phyloP scores from a whole-genome alignment of 1,140 invertebrate species.

The Druon quercuslanigerum region DNA sequence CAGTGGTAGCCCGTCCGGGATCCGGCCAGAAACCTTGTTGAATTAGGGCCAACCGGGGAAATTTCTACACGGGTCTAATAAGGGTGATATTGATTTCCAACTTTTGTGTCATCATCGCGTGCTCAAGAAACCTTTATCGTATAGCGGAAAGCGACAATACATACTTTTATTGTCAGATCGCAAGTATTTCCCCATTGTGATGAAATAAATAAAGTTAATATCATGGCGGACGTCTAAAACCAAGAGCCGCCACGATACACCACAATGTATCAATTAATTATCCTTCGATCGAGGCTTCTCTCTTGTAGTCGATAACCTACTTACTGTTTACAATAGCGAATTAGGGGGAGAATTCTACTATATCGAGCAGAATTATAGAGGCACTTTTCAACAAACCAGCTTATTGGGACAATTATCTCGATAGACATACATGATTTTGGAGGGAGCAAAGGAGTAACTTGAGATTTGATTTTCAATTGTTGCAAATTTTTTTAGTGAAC shows the following conservation, averaged over 20 bases:
- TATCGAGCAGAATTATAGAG: neutral
- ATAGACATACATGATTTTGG: neutral
- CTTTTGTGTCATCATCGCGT: constrained; percentile 55
- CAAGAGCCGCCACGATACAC: neutral
- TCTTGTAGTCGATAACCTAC: constrained; percentile 9
- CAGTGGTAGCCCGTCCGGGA: too few species aligned
- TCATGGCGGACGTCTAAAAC: neutral
- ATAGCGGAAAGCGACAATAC: too few species aligned
- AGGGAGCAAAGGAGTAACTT: neutral
- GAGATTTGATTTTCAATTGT: neutral
- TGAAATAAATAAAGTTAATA: too few species aligned
- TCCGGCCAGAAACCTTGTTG: too few species aligned
- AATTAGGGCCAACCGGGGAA: too few species aligned
- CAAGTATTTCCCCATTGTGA: too few species aligned
- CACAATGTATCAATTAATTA: constrained; percentile 9
- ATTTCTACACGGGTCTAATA: too few species aligned
- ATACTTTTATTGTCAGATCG: too few species aligned
- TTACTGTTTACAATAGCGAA: constrained; percentile 31
- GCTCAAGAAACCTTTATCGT: constrained; percentile 50
- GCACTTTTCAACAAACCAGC: neutral
- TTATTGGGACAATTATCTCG: neutral
- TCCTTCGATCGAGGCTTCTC: neutral
- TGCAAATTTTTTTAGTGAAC: neutral
- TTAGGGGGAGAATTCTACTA: neutral
- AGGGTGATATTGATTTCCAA: constrained; percentile 58